phyloP scores from a whole-genome alignment of 2,113 vertebrate species.

The Siphamia tubifer region DNA sequence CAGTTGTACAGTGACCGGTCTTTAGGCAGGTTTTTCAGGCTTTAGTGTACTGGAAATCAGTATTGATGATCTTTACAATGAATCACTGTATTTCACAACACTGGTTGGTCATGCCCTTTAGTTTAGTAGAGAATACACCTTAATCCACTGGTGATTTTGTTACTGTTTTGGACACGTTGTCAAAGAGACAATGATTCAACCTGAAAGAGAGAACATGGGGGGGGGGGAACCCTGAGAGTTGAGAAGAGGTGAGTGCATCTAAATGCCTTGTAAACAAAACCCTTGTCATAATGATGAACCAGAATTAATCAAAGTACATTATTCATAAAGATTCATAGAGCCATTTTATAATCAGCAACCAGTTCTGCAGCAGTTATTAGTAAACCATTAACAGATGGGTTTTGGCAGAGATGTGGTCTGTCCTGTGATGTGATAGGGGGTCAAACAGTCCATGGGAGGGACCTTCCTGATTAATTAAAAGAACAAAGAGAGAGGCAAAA shows the following conservation, averaged over 20 bases:
- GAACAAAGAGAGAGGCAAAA: neutral
- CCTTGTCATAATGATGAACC: neutral
- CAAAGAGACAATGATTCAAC: neutral
- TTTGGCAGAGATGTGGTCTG: neutral
- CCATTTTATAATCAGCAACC: neutral
- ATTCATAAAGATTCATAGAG: neutral
- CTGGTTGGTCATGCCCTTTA: neutral
- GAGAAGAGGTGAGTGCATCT: neutral
- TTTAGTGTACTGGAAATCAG: slow-evolving; percentile 34
- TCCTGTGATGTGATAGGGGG: neutral
- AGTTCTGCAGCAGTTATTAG: neutral
- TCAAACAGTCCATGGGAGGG: slow-evolving; percentile 8
- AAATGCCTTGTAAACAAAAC: too few relatives aligned
- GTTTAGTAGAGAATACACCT: neutral
- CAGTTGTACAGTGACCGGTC: neutral
- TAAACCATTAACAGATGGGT: neutral
- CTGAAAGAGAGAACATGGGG: neutral
- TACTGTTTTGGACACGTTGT: neutral
- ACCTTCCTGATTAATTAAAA: slow-evolving; percentile 16
- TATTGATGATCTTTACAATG: slow-evolving; percentile 1
- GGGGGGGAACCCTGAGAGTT: neutral
- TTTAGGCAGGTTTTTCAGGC: slow-evolving; percentile 52
- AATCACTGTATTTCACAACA: slow-evolving; percentile 2
- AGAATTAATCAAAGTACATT: neutral
- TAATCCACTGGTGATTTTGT: neutral